Evolutionary conservation across 2,888 invertebrate genomes (phyloP).

Genomic region (Panopea generosa): DNA sequence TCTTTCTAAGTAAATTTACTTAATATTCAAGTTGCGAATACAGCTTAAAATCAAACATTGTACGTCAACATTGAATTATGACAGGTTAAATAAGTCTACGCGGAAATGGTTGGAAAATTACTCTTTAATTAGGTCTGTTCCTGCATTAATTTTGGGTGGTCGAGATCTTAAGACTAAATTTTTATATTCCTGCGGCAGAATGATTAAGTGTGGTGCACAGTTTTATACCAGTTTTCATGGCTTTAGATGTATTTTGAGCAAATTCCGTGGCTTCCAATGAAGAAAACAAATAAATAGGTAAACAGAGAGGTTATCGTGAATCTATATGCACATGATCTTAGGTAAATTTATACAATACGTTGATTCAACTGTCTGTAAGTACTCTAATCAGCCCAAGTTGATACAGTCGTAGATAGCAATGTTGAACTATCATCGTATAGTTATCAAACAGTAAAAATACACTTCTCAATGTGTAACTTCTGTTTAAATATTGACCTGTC

Average conservation of each 20-base stretch:
- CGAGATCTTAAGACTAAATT: not conserved
- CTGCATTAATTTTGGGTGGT: conserved; percentile 11
- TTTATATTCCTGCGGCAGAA: not conserved
- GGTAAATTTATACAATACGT: conserved; percentile 63
- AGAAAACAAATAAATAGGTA: conserved; percentile 49
- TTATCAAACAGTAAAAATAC: conserved; percentile 11
- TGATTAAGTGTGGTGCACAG: not conserved
- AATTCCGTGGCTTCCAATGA: not conserved
- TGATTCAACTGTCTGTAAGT: conserved; percentile 44
- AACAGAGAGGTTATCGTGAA: conserved; percentile 55
- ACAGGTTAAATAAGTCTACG: conserved; percentile 54
- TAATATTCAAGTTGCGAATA: conserved; percentile 69
- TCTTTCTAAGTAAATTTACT: conserved; percentile 62
- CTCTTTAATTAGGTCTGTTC: conserved; percentile 29
- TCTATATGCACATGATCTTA: conserved; percentile 63
- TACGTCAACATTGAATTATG: conserved; percentile 64
- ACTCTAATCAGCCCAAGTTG: conserved; percentile 41
- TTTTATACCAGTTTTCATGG: not conserved
- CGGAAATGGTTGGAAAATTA: conserved; percentile 32
- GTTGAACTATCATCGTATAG: conserved; percentile 29
- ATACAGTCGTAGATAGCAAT: conserved; percentile 48
- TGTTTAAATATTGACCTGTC: too few species aligned
- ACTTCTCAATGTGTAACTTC: not conserved
- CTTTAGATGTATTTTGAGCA: too few species aligned
- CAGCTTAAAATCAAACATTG: conserved; percentile 69